These are phyloP conservation scores for Perognathus longimembris DNA, from an alignment of 2,113 vertebrate genomes.

Conservation along the genomic window DNA sequence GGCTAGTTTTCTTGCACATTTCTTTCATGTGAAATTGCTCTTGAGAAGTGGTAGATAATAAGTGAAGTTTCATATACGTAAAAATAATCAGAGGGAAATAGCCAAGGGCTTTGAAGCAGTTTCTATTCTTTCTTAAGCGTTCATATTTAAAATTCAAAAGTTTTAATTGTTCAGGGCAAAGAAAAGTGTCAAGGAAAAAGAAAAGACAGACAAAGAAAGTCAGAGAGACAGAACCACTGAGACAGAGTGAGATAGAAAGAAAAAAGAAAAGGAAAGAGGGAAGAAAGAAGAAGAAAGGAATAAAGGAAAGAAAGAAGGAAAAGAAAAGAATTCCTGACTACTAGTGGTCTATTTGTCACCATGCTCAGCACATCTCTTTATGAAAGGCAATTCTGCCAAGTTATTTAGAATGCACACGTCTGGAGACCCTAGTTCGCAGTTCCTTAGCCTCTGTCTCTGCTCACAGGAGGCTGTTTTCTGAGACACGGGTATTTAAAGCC, in stretches of 20 bases:
- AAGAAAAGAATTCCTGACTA: not conserved
- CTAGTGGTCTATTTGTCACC: not conserved
- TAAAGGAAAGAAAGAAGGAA: too few relatives aligned
- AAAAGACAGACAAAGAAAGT: too few relatives aligned
- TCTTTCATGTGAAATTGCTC: not conserved
- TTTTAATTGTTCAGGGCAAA: slow-evolving; percentile 54
- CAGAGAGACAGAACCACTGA: too few relatives aligned
- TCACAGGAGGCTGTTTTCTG: not conserved
- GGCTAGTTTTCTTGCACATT: not conserved
- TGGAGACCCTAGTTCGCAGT: not conserved
- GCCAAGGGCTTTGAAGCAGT: slow-evolving; percentile 6
- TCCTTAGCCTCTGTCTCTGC: not conserved
- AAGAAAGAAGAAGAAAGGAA: too few relatives aligned
- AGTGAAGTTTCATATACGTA: not conserved
- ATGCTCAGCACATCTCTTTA: not conserved
- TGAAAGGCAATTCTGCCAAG: not conserved
- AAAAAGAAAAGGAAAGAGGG: too few relatives aligned
- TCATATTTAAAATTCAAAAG: slow-evolving; percentile 21
- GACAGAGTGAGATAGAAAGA: not conserved
- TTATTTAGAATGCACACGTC: not conserved
- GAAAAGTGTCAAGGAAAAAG: not conserved
- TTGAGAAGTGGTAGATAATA: not conserved
- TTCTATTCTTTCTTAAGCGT: not conserved
- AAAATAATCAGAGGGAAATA: not conserved
- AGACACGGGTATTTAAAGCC: not conserved